Base-by-base conservation (phyloP, 1,140 invertebrate genomes). In the Berghia stephanieae region DNA sequence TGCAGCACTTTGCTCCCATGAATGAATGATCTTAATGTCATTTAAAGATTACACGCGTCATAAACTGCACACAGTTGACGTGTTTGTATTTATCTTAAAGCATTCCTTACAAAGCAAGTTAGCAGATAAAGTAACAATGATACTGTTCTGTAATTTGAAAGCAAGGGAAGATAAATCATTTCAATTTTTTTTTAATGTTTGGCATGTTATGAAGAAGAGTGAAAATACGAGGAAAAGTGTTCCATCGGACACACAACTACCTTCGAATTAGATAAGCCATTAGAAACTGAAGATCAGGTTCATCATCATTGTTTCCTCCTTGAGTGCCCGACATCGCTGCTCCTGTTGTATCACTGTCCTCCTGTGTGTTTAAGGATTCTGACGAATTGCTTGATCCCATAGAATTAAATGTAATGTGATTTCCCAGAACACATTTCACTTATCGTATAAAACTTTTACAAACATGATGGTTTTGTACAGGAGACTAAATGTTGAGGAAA, bases 251-350 rank as follows among this genome's bases (percentile, higher is more conserved):
- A 24, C 4, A 2, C 0, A 42, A 40, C 31, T 81, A 86, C 85
- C 85, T 86, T 76, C 83, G 70, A 60, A 86, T 85, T 21, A 86
- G 74, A 66, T 84, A 83, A 36, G 82, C 83, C 75, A 86, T 79
- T 43, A 86, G 84, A 63, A 82, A 78, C 34, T 83, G 81, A 46
- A 86, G 74, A 77, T 85, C 83, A n/a, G 75, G 75, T 5, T 79
- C 71, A 3, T 81, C 83, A 2, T 80, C 78, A 44, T 83, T 75
- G 60, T 57, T 77, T 34, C 72, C 49, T 27, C 40, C 36, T n/a
- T n/a, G n/a, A n/a, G n/a, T n/a, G n/a, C n/a, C n/a, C 21, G 38
- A 0, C 43, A 1, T 75, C 24, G 10, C 38, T 40, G 16, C 13
- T n/a, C 36, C 16, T 44, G 1, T 27, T 34, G 21, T 63, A 2